phyloP scores from a whole-genome alignment of 2,888 invertebrate genomes.

The Melitaea athalia region DNA sequence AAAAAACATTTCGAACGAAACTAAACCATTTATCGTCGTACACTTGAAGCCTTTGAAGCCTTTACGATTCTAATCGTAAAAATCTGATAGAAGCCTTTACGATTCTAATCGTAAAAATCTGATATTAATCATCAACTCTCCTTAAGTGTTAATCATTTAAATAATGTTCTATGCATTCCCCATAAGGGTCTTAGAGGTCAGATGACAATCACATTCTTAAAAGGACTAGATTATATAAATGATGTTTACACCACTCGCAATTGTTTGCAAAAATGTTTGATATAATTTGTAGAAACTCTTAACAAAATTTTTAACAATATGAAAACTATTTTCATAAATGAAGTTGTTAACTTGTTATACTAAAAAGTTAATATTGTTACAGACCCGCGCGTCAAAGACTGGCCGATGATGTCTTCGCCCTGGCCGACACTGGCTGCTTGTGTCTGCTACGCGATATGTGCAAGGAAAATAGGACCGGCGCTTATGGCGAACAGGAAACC shows the following conservation, averaged over 20 bases:
- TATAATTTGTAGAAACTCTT: too few relatives aligned
- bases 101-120: not conserved
- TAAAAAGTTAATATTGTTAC: constrained; percentile 51
- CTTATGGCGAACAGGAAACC: constrained; percentile 96
- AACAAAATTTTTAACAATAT: not conserved
- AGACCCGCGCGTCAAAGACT: constrained; percentile 95
- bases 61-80: not conserved
- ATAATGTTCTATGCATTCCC: constrained; percentile 1
- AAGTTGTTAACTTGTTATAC: not conserved
- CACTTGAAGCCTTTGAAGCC: not conserved
- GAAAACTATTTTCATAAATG: not conserved
- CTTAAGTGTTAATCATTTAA: not conserved
- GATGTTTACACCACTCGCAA: too few relatives aligned
- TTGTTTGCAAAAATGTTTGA: too few relatives aligned
- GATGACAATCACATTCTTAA: not conserved
- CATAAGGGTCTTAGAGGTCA: not conserved
- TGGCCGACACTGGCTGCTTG: constrained; percentile 92
- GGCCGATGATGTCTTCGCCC: constrained; percentile 95
- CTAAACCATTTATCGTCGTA: too few relatives aligned
- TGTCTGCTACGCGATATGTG: constrained; percentile 91
- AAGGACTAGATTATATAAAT: not conserved
- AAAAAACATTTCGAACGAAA: too few relatives aligned
- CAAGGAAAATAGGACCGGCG: constrained; percentile 90
- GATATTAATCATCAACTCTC: not conserved
- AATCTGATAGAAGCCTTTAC: not conserved